Conservation (phyloP, 2,113 vertebrate genomes). For the Eira barbara region DNA sequence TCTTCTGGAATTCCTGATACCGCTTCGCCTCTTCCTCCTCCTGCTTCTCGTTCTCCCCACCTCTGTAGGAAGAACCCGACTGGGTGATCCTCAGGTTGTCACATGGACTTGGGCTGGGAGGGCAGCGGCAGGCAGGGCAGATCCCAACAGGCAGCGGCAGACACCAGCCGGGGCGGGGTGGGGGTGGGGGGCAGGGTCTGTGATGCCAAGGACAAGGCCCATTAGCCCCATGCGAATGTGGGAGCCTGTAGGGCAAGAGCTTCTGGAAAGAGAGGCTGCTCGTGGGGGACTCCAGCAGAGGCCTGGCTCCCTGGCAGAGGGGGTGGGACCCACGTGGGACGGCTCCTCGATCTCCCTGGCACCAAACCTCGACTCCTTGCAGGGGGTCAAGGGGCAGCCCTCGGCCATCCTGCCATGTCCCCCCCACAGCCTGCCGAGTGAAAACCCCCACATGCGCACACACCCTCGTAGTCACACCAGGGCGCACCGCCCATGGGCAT, state of each 20-base stretch:
- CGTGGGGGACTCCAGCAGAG: background rate
- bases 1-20: constrained; percentile 81
- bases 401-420: background rate
- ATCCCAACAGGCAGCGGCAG: background rate
- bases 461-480: background rate
- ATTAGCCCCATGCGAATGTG: background rate
- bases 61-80: constrained; percentile 35
- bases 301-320: background rate
- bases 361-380: background rate
- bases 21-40: constrained; percentile 80
- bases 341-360: background rate
- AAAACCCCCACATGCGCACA: background rate
- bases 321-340: background rate
- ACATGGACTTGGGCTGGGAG: background rate
- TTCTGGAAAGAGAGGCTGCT: background rate
- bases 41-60: background rate
- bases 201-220: background rate
- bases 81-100: background rate
- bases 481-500: accelerated
- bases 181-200: background rate
- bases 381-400: background rate
- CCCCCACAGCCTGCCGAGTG: too few relatives aligned
- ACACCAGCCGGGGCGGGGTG: background rate
- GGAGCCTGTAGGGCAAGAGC: background rate
- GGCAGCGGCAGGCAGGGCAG: background rate